Percentiles rank a stretch among this genome's conserved stretches.
These are phyloP conservation scores for Sinocyclocheilus maitianheensis DNA, from an alignment of 2,113 vertebrate genomes.

Conservation along the genomic window DNA sequence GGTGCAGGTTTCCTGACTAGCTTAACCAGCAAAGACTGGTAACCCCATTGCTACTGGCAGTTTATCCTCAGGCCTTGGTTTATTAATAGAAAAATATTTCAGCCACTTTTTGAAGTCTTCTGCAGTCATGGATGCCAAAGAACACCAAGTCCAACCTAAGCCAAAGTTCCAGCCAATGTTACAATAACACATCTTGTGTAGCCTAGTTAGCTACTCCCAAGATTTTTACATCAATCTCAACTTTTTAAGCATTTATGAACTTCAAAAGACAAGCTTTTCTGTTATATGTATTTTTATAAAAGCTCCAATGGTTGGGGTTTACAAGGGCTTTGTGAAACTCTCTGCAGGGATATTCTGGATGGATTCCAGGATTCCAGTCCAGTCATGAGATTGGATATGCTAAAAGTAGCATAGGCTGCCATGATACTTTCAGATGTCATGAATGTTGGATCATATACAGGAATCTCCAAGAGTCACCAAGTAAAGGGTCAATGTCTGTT, in stretches of 20 bases:
- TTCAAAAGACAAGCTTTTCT: neutral
- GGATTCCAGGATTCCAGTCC: constrained; percentile 6
- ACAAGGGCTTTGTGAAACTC: neutral
- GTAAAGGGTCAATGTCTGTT: neutral
- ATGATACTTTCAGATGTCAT: neutral
- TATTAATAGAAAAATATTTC: constrained; percentile 19
- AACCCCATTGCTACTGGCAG: neutral
- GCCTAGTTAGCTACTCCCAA: neutral
- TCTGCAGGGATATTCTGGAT: neutral
- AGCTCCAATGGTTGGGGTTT: neutral
- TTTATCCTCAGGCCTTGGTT: neutral
- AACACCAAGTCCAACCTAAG: neutral
- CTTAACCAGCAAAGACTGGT: neutral
- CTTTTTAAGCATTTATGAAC: neutral
- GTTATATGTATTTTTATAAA: neutral
- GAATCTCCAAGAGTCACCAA: constrained; percentile 18
- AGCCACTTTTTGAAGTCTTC: neutral
- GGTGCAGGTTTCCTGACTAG: neutral
- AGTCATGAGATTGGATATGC: constrained; percentile 25
- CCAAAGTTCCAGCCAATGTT: neutral
- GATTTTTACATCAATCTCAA: neutral
- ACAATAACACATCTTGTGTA: neutral
- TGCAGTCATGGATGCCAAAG: constrained; percentile 10
- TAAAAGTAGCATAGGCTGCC: constrained; percentile 20
- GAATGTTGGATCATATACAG: constrained; percentile 4